These are phyloP conservation scores for Drosophila kambysellisi DNA, from an alignment of 2,888 invertebrate species.

Conservation along the genomic window DNA sequence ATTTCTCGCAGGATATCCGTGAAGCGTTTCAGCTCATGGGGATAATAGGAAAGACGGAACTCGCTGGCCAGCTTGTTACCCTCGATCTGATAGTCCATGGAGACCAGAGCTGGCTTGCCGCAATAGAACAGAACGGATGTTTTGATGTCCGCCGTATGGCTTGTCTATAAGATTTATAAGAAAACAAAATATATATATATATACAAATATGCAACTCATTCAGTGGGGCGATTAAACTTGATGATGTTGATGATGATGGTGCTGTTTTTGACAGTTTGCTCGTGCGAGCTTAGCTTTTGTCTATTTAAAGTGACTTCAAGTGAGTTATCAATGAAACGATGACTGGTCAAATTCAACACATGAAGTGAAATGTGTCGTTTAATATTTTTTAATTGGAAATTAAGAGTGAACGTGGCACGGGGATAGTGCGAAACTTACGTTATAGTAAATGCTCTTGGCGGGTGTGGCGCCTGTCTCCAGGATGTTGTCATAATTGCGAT, in stretches of 20 bases:
- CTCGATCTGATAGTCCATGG: conserved; percentile 92
- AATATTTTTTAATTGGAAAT: conserved; percentile 61
- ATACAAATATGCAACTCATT: conserved; percentile 53
- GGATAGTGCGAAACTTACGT: conserved; percentile 87
- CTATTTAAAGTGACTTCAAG: conserved; percentile 11
- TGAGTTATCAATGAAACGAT: conserved; percentile 51
- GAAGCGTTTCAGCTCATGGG: conserved; percentile 91
- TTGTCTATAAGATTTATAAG: conserved; percentile 87
- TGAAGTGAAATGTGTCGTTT: conserved; percentile 38
- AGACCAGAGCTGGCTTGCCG: conserved; percentile 91
- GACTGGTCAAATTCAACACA: conserved; percentile 37
- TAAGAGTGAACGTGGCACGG: conserved; percentile 9
- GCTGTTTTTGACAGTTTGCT: conserved; percentile 2
- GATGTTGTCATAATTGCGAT: conserved; percentile 94
- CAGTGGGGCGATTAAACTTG: conserved; percentile 24
- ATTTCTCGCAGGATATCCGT: conserved; percentile 89
- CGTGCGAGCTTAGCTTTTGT: conserved; percentile 14
- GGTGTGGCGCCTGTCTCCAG: conserved; percentile 91
- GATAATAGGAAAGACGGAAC: conserved; percentile 95
- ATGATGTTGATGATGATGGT: conserved; percentile 8
- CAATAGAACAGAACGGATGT: conserved; percentile 93
- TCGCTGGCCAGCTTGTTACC: conserved; percentile 88
- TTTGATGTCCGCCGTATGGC: conserved; percentile 92
- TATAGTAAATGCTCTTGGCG: conserved; percentile 94
- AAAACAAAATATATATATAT: conserved; percentile 64